Base-by-base conservation (phyloP, 2,113 vertebrate genomes). In the Elaphurus davidianus region DNA sequence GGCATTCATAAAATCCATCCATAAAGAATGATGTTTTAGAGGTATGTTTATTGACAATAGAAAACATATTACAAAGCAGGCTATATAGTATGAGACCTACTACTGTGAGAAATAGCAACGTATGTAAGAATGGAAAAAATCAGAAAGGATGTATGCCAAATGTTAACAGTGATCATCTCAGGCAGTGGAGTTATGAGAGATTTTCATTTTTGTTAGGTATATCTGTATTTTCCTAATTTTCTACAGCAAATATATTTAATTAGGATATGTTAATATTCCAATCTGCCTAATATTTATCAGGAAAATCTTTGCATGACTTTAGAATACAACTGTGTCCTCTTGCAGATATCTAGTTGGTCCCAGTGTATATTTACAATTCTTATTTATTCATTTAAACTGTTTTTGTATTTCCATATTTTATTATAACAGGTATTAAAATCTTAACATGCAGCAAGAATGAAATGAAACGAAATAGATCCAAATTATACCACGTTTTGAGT, bases 361-460 rank as follows among this genome's bases (percentile, higher is more conserved):
- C 89, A 81, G 86, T 33, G 52, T 95, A 25, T 94, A 59, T 78
- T 97, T 94, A 90, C 13, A 95, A 92, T 95, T 96, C 8, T 50
- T 90, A 40, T 67, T 81, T 94, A 83, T 47, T 96, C 13, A 64
- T 25, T 28, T 92, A 12, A 62, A 19, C 21, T 95, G 17, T 78
- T 60, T 86, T 94, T 92, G 11, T 94, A 71, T 86, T 92, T 96
- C 54, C 10, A 43, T 45, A 78, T 94, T 88, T 94, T 45, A 57
- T 64, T 57, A 50, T 28, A 97, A 62, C 2, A 92, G 45, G 5
- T 89, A 71, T 83, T 97, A 55, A 89, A 50, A 62, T 30, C 30
- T 81, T 81, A 50, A 81, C 45, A 81, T 50, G 47, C 47, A 81
- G 28, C 25, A 95, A 71, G 67, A 90, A 54, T 83, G 43, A 91